Percentiles rank a stretch among this genome's conserved stretches.
phyloP scores from a whole-genome alignment of 2,113 vertebrate species.

The Formicarius rufipectus region DNA sequence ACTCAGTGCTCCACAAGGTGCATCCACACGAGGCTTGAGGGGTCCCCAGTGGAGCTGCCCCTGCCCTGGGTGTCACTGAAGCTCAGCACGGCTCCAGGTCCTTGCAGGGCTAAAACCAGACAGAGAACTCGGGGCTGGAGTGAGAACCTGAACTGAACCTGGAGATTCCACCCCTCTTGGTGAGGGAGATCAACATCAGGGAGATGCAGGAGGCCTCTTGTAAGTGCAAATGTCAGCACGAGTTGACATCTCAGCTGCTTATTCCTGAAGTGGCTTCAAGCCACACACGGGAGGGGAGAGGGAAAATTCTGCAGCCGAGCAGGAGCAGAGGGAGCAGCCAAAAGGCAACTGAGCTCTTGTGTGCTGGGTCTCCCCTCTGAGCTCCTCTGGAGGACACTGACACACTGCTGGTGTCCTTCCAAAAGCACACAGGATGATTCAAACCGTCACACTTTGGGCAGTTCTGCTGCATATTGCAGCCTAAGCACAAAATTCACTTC shows the following conservation, averaged over 20 bases:
- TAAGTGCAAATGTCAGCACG: not conserved
- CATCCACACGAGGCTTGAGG: not conserved
- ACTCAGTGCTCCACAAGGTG: too few species aligned
- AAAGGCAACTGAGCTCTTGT: not conserved
- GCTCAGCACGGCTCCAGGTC: not conserved
- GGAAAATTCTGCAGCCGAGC: not conserved
- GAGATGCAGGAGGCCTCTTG: not conserved
- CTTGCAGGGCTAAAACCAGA: not conserved
- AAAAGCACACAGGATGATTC: not conserved
- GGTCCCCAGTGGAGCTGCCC: not conserved
- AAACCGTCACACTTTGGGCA: not conserved
- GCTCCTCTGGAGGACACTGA: not conserved
- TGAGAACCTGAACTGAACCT: not conserved
- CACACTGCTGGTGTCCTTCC: not conserved
- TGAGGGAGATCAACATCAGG: not conserved
- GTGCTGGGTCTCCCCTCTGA: not conserved
- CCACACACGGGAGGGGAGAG: not conserved
- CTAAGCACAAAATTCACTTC: not conserved
- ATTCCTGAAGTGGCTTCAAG: not conserved
- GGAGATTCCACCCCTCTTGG: not conserved
- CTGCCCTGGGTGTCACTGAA: not conserved
- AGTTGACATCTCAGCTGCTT: not conserved
- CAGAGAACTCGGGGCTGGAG: not conserved
- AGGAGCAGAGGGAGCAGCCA: not conserved
- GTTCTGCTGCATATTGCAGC: not conserved